Percentiles rank a stretch among this genome's conserved stretches.
Conservation (phyloP, 2,113 vertebrate species). For the Callaeas wilsoni region DNA sequence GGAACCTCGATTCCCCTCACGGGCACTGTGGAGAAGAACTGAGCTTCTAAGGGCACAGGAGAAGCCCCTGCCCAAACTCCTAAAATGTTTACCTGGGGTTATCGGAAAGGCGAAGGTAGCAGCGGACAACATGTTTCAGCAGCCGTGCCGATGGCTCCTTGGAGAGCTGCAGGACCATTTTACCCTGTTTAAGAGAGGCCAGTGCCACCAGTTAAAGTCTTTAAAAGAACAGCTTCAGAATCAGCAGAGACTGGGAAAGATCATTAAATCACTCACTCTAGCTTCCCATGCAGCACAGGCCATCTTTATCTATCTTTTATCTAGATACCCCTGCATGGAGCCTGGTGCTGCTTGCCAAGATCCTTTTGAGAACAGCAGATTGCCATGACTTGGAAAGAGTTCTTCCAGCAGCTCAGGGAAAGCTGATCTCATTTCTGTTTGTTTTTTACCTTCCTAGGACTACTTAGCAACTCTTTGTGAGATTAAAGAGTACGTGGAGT, state of each 20-base stretch:
- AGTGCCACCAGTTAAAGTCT: not conserved
- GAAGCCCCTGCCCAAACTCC: not conserved
- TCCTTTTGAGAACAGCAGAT: not conserved
- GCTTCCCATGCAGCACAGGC: rapidly evolving
- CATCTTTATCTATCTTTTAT: not conserved
- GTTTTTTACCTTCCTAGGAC: not conserved
- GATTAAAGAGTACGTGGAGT: not conserved
- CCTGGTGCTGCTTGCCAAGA: not conserved
- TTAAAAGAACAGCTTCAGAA: not conserved
- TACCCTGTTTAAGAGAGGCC: conserved; percentile 79
- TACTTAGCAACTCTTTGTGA: not conserved
- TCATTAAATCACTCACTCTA: not conserved
- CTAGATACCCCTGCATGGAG: not conserved
- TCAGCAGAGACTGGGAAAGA: not conserved
- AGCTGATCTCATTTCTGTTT: not conserved
- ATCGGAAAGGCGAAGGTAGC: conserved; percentile 96
- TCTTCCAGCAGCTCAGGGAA: not conserved
- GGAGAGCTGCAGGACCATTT: conserved; percentile 97
- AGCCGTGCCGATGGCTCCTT: conserved; percentile 95
- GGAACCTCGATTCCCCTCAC: not conserved
- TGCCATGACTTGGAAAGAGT: not conserved
- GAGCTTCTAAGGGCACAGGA: not conserved
- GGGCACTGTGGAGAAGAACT: not conserved
- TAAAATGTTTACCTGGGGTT: conserved; percentile 91
- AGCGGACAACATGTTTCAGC: conserved; percentile 94